Base-by-base conservation (phyloP, 1,140 invertebrate genomes). In the Reticulitermes speratus region DNA sequence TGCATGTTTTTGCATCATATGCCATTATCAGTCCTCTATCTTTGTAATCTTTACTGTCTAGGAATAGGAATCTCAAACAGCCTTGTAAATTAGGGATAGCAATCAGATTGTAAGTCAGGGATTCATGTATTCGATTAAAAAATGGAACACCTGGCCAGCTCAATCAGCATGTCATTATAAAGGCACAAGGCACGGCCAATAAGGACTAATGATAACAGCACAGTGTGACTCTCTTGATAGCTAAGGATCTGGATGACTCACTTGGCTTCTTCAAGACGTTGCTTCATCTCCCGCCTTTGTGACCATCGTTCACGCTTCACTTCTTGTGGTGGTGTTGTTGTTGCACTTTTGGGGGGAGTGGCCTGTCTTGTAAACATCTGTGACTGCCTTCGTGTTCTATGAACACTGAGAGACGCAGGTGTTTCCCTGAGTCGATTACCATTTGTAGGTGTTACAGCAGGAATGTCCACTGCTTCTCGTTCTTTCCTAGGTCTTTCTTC, bases 251-350 rank as follows among this genome's bases (percentile, higher is more conserved):
- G 19, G 52, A 55, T 55, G 52, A 75, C 65, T 75, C 14, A 75
- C 65, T 75, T 75, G 25, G 65, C 75, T 55, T 88, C 87, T 84
- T 87, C 86, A 44, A 83, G 83, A 75, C 48, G 86, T 86, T 90
- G 89, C 52, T 90, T 91, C 84, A 91, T 89, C 48, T 90, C 87
- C 88, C 91, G 84, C 90, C 91, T 88, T 88, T 91, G 89, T 86
- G 89, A 89, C 92, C 91, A 89, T 88, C 91, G 84, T 90, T 91
- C 86, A 86, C 89, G 82, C 86, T 86, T 86, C 45, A 84, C 38
- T 85, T 48, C 45, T n/a, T 44, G 25, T 11, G 30, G 25, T 11
- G 30, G 59, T 45, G 85, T 38, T 11, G 83, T 84, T 1, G 75
- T 44, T 23, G 44, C 44, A 55, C 44, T 52, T 30, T 48, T 32